Evolutionary conservation across 2,113 vertebrate species (phyloP).

Genomic region (Mustelus asterias): DNA sequence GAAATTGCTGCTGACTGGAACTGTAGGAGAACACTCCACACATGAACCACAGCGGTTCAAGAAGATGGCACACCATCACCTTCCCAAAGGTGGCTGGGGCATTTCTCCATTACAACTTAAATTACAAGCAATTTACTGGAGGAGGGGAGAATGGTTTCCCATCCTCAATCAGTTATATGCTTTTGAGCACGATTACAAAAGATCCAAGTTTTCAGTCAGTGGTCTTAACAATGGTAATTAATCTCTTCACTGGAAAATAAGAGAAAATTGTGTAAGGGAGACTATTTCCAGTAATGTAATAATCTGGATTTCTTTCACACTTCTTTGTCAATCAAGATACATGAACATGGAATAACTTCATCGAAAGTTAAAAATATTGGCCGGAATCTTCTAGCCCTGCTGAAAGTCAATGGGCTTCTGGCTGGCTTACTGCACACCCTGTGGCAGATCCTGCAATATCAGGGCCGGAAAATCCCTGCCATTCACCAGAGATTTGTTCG

Average conservation of each 20-base stretch:
- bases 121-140: background rate
- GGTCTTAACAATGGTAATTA: too few relatives aligned
- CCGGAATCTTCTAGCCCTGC: too few relatives aligned
- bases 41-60: background rate
- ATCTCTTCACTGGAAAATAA: too few relatives aligned
- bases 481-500: background rate
- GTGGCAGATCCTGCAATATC: too few relatives aligned
- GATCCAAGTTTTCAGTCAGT: too few relatives aligned
- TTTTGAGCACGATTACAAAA: too few relatives aligned
- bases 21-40: background rate
- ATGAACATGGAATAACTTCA: background rate
- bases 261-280: background rate
- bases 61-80: background rate
- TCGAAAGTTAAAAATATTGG: background rate
- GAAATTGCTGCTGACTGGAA: background rate
- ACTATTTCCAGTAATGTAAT: background rate
- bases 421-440: too few relatives aligned
- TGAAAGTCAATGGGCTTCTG: too few relatives aligned
- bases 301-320: background rate
- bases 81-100: background rate
- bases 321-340: background rate
- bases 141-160: background rate
- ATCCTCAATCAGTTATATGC: background rate
- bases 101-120: too few relatives aligned
- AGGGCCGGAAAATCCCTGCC: too few relatives aligned